Evolutionary conservation across 1,140 invertebrate genomes (phyloP).

Genomic region (Forficula auricularia): DNA sequence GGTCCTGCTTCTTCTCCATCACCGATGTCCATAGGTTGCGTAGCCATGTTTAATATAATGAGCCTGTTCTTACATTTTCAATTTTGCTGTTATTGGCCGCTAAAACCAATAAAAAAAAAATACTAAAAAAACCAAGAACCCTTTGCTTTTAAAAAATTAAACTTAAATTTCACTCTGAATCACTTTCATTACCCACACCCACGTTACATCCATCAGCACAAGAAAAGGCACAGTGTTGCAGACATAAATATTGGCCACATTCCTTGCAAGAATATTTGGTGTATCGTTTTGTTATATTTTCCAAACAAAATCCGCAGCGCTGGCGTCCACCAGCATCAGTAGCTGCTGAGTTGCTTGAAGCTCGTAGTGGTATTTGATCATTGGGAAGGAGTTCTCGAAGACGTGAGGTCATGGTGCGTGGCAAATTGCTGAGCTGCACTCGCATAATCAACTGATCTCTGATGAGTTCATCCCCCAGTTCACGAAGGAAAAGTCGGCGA

Average conservation of each 20-base stretch:
- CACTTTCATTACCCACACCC: too few relatives aligned
- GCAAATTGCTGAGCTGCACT: slow-evolving; percentile 7
- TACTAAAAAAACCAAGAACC: not conserved
- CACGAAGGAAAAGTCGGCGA: slow-evolving; percentile 10
- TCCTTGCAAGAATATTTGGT: slow-evolving; percentile 9
- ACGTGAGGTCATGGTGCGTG: slow-evolving; percentile 6
- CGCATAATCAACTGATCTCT: slow-evolving; percentile 7
- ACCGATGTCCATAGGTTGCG: too few relatives aligned
- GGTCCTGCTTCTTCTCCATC: too few relatives aligned
- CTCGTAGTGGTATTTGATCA: slow-evolving; percentile 8
- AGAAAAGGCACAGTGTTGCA: too few relatives aligned
- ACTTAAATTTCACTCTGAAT: not conserved
- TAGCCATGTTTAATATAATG: too few relatives aligned
- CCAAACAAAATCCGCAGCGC: slow-evolving; percentile 6
- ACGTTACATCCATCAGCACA: too few relatives aligned
- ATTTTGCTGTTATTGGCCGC: too few relatives aligned
- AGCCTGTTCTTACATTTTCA: too few relatives aligned
- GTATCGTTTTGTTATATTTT: slow-evolving; percentile 6
- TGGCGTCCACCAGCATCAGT: slow-evolving; percentile 8
- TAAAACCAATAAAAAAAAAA: too few relatives aligned
- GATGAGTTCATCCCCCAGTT: slow-evolving; percentile 10
- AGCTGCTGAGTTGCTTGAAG: too few relatives aligned
- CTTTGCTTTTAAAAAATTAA: slow-evolving; percentile 1
- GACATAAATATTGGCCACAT: slow-evolving; percentile 11
- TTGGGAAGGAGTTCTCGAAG: slow-evolving; percentile 8